Percentiles rank a stretch among this genome's conserved stretches.
These are phyloP conservation scores for Sterrhoptilus dennistouni DNA, from an alignment of 2,113 vertebrate species.

Conservation along the genomic window DNA sequence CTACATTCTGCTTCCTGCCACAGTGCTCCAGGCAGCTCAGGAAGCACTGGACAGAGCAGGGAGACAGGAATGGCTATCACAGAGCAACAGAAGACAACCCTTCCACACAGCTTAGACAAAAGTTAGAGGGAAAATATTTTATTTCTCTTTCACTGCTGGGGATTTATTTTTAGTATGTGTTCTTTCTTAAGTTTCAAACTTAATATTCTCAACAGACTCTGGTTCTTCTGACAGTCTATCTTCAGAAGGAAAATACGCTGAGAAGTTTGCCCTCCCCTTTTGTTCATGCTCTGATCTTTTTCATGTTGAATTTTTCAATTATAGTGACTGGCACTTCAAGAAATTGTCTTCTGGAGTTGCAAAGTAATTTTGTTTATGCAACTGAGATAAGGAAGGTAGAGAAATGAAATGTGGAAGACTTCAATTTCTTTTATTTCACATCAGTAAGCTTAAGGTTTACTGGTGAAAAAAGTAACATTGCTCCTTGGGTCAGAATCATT, in stretches of 20 bases:
- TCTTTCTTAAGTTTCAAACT: neutral
- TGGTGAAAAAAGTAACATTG: neutral
- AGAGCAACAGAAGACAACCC: conserved; percentile 4
- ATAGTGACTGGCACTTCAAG: neutral
- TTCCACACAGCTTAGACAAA: neutral
- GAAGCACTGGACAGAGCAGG: neutral
- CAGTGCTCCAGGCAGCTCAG: neutral
- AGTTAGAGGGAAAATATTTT: neutral
- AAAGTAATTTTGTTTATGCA: conserved; percentile 9
- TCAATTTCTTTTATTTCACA: conserved; percentile 32
- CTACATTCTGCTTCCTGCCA: neutral
- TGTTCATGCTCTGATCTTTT: neutral
- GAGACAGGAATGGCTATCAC: neutral
- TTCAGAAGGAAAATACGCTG: neutral
- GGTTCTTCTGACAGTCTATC: neutral
- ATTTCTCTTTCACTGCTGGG: neutral
- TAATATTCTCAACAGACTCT: neutral
- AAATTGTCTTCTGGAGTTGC: neutral
- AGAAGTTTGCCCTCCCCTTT: neutral
- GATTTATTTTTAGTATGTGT: neutral
- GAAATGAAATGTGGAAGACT: neutral
- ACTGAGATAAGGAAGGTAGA: neutral
- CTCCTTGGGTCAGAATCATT: neutral
- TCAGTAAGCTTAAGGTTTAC: neutral
- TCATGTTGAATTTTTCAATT: neutral